These are phyloP conservation scores for Motacilla tschutschensis DNA, from an alignment of 2,113 vertebrate species.

Conservation along the genomic window DNA sequence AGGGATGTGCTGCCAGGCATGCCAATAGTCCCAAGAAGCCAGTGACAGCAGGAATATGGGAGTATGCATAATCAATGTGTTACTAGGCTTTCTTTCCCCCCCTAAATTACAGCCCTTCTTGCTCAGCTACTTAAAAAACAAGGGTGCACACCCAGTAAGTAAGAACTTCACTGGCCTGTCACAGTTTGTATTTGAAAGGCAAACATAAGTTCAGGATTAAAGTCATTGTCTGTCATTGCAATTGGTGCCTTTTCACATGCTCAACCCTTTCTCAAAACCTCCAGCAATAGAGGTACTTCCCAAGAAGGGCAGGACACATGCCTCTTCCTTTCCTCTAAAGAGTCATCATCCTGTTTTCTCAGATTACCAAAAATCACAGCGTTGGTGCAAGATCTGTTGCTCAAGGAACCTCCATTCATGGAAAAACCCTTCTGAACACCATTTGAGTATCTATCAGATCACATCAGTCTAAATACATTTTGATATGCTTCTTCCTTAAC, in stretches of 20 bases:
- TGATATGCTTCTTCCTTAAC: conserved; percentile 10
- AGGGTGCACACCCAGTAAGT: neutral
- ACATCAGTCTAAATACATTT: conserved; percentile 17
- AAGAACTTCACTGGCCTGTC: neutral
- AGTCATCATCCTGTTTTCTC: neutral
- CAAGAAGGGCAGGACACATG: neutral
- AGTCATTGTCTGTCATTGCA: neutral
- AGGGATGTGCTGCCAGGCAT: conserved; percentile 8
- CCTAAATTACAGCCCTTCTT: neutral
- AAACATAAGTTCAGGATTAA: neutral
- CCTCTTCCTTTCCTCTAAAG: neutral
- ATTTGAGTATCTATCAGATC: neutral
- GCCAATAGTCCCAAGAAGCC: neutral
- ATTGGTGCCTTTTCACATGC: neutral
- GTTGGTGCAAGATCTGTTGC: neutral
- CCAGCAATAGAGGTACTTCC: neutral
- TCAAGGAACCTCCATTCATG: neutral
- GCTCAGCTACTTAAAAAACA: neutral
- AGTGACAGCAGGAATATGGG: neutral
- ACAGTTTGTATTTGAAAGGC: neutral
- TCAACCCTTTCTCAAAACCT: neutral
- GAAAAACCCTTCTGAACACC: neutral
- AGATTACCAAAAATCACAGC: neutral
- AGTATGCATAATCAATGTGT: neutral
- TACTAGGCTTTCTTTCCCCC: neutral